Percentiles rank a stretch among this genome's conserved stretches.
These are phyloP conservation scores for Chiroxiphia lanceolata DNA, from an alignment of 2,797 vertebrate species.

Conservation along the genomic window DNA sequence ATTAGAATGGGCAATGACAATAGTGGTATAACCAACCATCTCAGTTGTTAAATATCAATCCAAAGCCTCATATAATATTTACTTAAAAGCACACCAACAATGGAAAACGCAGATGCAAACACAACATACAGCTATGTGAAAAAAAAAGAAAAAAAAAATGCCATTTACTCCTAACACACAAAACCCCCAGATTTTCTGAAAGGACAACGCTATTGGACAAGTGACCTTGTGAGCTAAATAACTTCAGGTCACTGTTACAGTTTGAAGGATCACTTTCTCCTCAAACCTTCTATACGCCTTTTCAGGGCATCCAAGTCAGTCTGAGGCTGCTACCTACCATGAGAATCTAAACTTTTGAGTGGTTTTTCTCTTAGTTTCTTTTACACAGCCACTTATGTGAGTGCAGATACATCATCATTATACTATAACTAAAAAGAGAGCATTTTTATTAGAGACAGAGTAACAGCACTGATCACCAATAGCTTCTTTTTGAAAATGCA, in stretches of 20 bases:
- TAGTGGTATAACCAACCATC: conserved; percentile 2
- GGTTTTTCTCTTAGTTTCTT: neutral
- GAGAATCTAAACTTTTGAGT: neutral
- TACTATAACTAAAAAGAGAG: neutral
- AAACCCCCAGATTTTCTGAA: neutral
- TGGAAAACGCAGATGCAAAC: neutral
- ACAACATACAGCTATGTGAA: neutral
- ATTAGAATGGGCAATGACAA: conserved; percentile 32
- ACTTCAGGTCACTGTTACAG: neutral
- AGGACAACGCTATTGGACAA: neutral
- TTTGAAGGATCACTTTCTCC: neutral
- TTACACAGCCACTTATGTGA: neutral
- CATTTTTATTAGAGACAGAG: neutral
- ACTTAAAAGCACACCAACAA: conserved; percentile 28
- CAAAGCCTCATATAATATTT: conserved; percentile 26
- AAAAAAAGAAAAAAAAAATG: neutral
- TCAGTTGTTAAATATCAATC: conserved; percentile 6
- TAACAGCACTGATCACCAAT: neutral
- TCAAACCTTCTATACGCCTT: neutral
- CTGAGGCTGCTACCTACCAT: neutral
- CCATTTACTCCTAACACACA: neutral
- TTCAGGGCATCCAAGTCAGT: neutral
- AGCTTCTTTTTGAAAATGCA: neutral
- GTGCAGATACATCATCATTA: neutral
- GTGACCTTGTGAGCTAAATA: neutral